These are phyloP conservation scores for Strix aluco DNA, from an alignment of 2,113 vertebrate genomes.

Conservation along the genomic window DNA sequence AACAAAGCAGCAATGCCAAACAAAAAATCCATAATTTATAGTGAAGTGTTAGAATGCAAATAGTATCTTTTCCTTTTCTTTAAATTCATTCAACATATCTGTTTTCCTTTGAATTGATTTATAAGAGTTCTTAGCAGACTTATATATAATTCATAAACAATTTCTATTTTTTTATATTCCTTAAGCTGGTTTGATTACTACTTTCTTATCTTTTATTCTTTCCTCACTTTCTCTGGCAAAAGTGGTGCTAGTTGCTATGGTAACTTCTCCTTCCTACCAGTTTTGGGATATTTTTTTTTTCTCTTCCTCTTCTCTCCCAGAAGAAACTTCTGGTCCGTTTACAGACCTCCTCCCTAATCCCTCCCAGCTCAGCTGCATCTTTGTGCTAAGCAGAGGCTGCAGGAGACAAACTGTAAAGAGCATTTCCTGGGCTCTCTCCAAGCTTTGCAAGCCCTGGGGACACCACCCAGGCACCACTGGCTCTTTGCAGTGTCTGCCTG, in stretches of 20 bases:
- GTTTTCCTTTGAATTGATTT: not conserved
- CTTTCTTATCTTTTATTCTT: not conserved
- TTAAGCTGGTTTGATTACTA: constrained; percentile 33
- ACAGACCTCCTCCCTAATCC: not conserved
- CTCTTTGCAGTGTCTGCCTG: not conserved
- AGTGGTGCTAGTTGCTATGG: not conserved
- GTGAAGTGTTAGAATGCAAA: not conserved
- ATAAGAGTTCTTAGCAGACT: not conserved
- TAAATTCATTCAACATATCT: not conserved
- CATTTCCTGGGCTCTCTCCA: not conserved
- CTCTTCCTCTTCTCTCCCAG: not conserved
- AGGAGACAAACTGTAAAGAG: not conserved
- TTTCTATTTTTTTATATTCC: not conserved
- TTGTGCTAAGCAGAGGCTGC: not conserved
- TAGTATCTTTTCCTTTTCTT: not conserved
- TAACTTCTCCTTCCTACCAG: not conserved
- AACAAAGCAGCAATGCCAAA: not conserved
- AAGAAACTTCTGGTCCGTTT: not conserved
- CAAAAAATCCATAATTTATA: not conserved
- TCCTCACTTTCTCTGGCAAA: not conserved
- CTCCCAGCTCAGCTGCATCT: accelerated
- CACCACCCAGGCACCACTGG: not conserved
- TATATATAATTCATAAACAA: constrained; percentile 44
- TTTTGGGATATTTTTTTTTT: not conserved
- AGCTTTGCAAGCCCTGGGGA: not conserved